Percentiles rank a stretch among this genome's conserved stretches.
These are phyloP conservation scores for Styela clava DNA, from an alignment of 23 tunicate genomes.

Conservation along the genomic window DNA sequence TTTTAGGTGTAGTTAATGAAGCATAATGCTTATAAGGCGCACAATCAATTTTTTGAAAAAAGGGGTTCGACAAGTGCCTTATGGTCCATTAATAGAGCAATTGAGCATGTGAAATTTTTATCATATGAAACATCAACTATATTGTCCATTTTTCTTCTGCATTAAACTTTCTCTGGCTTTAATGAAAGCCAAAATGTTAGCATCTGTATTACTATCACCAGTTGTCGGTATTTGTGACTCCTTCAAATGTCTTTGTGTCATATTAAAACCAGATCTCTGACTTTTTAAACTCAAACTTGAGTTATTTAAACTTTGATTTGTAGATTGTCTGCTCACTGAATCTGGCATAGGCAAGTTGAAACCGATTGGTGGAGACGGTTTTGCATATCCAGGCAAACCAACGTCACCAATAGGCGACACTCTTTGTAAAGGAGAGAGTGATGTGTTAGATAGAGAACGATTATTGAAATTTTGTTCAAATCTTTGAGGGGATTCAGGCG, in stretches of 20 bases:
- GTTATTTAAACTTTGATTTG: neutral
- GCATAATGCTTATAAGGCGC: no score
- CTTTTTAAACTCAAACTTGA: neutral
- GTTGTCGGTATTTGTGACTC: constrained; percentile 56
- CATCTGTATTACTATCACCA: constrained; percentile 93
- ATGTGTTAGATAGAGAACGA: neutral
- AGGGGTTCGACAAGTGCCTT: no score
- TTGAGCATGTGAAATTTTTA: neutral
- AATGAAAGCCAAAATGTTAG: constrained; percentile 85
- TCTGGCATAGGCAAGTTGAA: constrained; percentile 9
- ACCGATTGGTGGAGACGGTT: neutral
- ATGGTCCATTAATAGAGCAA: no score
- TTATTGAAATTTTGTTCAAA: neutral
- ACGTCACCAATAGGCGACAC: neutral
- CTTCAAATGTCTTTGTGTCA: neutral
- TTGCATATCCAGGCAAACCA: neutral
- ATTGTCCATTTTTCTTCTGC: constrained; percentile 18
- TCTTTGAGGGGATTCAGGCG: constrained; percentile 31
- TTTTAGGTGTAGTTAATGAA: no score
- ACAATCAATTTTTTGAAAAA: no score
- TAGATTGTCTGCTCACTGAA: neutral
- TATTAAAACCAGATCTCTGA: neutral
- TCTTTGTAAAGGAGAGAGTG: neutral
- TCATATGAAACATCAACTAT: constrained; percentile 1
- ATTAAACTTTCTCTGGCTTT: constrained; percentile 58